Conservation (phyloP, 2,113 vertebrate species). For the Jaculus jaculus region DNA sequence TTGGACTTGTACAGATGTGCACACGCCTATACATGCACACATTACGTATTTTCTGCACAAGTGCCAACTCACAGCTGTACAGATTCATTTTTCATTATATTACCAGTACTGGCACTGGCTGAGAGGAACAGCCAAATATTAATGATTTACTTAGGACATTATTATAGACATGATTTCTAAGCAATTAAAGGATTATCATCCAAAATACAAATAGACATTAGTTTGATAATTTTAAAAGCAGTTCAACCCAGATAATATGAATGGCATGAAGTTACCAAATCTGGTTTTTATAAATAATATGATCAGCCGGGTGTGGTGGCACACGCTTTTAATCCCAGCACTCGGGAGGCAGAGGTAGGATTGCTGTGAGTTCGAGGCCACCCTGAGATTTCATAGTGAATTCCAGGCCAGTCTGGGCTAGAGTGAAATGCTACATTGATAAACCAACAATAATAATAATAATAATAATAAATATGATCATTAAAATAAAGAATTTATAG, state of each 20-base stretch:
- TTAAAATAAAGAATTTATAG: not conserved
- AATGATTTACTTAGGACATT: not conserved
- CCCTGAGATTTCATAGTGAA: too few relatives aligned
- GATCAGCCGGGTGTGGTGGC: too few relatives aligned
- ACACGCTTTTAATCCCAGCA: too few relatives aligned
- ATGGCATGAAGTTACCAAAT: not conserved
- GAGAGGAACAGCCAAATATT: not conserved
- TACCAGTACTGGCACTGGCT: not conserved
- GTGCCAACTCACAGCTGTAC: not conserved
- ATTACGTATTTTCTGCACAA: not conserved
- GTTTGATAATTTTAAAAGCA: not conserved
- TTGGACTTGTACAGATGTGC: not conserved
- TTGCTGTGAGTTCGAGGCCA: too few relatives aligned
- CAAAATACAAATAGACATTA: not conserved
- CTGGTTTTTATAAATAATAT: not conserved
- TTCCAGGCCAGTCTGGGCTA: too few relatives aligned
- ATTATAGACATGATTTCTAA: not conserved
- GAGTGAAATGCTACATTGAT: too few relatives aligned
- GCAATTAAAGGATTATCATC: not conserved
- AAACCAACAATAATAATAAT: too few relatives aligned
- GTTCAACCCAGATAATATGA: not conserved
- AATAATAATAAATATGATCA: too few relatives aligned
- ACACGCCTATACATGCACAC: fast-evolving
- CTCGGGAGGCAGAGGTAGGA: too few relatives aligned
- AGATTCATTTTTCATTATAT: not conserved